Evolutionary conservation across 2,888 invertebrate genomes (phyloP).

Genomic region (Platycheirus rosarum): DNA sequence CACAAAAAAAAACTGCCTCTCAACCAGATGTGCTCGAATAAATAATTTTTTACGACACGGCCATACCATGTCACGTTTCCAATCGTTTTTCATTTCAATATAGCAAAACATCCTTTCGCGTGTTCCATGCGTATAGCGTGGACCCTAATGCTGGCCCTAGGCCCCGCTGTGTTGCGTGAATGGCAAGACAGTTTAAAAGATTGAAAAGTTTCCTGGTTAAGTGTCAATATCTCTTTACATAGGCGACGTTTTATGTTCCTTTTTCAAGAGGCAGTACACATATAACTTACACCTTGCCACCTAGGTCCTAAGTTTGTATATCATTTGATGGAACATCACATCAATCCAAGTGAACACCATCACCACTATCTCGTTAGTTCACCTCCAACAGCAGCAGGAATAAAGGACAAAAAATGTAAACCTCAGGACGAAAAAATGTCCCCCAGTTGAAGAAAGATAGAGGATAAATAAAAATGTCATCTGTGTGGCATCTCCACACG

Average conservation of each 20-base stretch:
- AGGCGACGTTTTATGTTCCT: too few species aligned
- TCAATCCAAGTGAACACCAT: not conserved
- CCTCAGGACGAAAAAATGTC: not conserved
- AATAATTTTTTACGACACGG: not conserved
- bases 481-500: conserved; percentile 62
- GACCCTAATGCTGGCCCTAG: too few species aligned
- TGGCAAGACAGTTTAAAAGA: not conserved
- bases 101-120: too few species aligned
- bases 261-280: too few species aligned
- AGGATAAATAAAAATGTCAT: conserved; percentile 64
- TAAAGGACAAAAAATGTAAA: conserved; percentile 20
- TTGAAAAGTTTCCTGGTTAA: conserved; percentile 3
- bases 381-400: conserved; percentile 23
- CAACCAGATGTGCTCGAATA: not conserved
- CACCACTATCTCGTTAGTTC: conserved; percentile 8
- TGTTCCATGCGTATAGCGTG: not conserved
- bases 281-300: not conserved
- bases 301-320: not conserved
- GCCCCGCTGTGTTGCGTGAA: not conserved
- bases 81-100: not conserved
- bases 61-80: not conserved
- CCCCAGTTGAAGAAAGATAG: conserved; percentile 15
- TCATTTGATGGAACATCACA: not conserved
- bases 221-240: too few species aligned
- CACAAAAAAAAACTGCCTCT: not conserved